These are phyloP conservation scores for Lateolabrax maculatus DNA, from an alignment of 2,797 vertebrate genomes.

Conservation along the genomic window DNA sequence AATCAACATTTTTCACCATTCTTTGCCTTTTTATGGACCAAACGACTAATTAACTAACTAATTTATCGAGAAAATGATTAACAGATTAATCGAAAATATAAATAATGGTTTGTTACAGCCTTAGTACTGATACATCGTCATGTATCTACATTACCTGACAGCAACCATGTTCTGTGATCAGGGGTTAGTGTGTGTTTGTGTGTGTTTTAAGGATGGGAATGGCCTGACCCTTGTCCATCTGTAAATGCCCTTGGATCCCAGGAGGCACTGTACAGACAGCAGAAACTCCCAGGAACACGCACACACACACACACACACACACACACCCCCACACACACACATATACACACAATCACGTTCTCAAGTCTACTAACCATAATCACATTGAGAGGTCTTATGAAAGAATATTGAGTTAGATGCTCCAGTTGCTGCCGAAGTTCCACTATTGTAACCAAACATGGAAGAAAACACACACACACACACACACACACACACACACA, in stretches of 20 bases:
- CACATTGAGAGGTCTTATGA: slow-evolving; percentile 57
- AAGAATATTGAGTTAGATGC: slow-evolving; percentile 61
- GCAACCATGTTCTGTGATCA: neutral
- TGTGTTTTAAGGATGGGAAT: slow-evolving; percentile 62
- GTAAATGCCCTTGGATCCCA: slow-evolving; percentile 52
- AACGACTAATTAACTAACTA: too few species aligned
- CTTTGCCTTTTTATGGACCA: too few species aligned
- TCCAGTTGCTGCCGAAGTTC: slow-evolving; percentile 58
- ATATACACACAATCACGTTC: slow-evolving; percentile 6
- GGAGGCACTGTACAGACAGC: slow-evolving; percentile 54
- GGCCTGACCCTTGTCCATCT: slow-evolving; percentile 61
- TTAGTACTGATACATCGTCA: too few species aligned
- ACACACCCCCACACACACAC: slow-evolving; percentile 24
- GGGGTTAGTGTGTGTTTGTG: slow-evolving; percentile 13
- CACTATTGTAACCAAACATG: slow-evolving; percentile 70
- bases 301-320: slow-evolving; percentile 11
- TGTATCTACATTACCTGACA: slow-evolving; percentile 25
- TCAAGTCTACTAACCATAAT: slow-evolving; percentile 42
- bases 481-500: slow-evolving; percentile 18
- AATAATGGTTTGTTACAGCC: too few species aligned
- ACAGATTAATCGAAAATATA: too few species aligned
- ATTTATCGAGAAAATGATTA: too few species aligned
- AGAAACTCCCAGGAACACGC: slow-evolving; percentile 19
- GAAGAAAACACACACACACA: slow-evolving; percentile 46
- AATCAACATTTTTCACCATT: too few species aligned